Evolutionary conservation across 2,113 vertebrate genomes (phyloP), one percentile per base, ranked within the genome.

Genomic region (Anarrhichthys ocellatus): DNA sequence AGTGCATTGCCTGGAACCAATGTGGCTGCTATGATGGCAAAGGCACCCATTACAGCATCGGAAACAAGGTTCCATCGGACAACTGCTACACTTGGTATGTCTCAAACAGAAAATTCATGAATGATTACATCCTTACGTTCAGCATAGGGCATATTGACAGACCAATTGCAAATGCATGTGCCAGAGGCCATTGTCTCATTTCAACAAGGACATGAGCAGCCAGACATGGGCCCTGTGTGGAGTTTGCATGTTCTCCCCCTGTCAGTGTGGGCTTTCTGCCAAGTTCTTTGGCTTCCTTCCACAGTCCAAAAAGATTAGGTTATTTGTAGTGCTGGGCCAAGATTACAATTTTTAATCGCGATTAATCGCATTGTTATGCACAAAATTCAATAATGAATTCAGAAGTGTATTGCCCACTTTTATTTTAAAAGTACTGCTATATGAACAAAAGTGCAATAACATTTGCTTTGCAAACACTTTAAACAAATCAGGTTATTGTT

Each of bases 1-100:
- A 85, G 1, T 99, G 98, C 74, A 96, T 99, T 34, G 0, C 84
- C 15, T 70, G 74, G 80, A 59, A 92, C 29, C 22, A 87, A 0
- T 99, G 97, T 85, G 95, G 96, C 2, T 92, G 96, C 50, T 97
- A 96, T 76, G 95, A 88, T 9, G 24, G 93, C 66, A 90, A 91
- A 8, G 96, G 95, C 81, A 93, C 78, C 59, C 87, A 94, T 34
- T 98, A 96, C 87, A 81, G 54, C 48, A 74, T 90, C 1, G 96
- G 95, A 17, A 44, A 83, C 0, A 14, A 5, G 0, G 91, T 97
- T 81, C 95, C 96, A 61, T 87, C 95, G 0, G 40, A 94, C 24
- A 97, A 96, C 78, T 99, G 98, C 86, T 54, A 96, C 6, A 94
- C 80, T 82, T 99, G 98, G 98, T 99, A 95, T 59, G 95, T 82